phyloP scores from a whole-genome alignment of 2,113 vertebrate genomes.

The Mirza zaza region DNA sequence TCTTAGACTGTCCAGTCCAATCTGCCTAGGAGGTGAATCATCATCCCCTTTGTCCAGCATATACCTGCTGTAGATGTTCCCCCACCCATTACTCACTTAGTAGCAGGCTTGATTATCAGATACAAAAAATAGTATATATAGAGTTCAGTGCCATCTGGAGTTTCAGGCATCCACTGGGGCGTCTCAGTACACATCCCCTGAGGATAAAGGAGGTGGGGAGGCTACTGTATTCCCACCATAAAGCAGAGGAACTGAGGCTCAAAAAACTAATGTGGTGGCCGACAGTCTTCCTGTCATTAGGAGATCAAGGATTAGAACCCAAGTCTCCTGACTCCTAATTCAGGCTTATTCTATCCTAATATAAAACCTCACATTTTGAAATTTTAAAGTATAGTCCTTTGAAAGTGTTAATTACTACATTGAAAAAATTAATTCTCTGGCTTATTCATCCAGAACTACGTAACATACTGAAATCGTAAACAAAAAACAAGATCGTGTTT shows the following conservation, averaged over 20 bases:
- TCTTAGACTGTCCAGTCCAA: not conserved
- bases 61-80: not conserved
- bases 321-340: not conserved
- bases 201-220: not conserved
- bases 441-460: not conserved
- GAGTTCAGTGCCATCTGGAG: not conserved
- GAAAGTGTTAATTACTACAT: not conserved
- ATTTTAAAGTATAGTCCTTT: not conserved
- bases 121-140: not conserved
- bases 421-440: conserved; percentile 10
- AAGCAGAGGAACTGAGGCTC: not conserved
- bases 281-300: not conserved
- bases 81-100: not conserved
- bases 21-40: not conserved
- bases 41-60: not conserved
- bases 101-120: not conserved
- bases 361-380: not conserved
- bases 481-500: conserved; percentile 32
- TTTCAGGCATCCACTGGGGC: not conserved
- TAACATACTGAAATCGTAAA: conserved; percentile 26
- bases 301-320: not conserved
- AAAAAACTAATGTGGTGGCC: not conserved
- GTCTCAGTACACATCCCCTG: not conserved
- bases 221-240: not conserved
- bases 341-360: not conserved